Evolutionary conservation across 2,797 vertebrate genomes (phyloP).

Genomic region (Limnodromus scolopaceus): DNA sequence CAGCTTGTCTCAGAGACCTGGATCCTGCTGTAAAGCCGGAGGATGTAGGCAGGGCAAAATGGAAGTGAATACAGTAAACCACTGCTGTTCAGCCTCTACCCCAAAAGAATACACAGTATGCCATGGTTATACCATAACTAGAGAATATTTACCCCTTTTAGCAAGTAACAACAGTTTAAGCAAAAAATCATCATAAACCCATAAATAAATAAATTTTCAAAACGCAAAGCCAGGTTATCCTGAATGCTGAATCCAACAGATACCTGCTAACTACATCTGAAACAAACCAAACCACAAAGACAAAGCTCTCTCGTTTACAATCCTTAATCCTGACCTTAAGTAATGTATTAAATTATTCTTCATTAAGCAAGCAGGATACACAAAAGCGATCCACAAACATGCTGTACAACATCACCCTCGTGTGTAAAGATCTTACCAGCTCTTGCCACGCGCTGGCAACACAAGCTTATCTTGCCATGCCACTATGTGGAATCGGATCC

Average conservation of each 20-base stretch:
- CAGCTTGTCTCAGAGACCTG: background rate
- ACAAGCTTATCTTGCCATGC: fast-evolving
- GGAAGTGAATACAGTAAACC: background rate
- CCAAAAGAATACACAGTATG: background rate
- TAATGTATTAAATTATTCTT: background rate
- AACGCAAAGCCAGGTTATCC: background rate
- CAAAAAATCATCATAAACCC: background rate
- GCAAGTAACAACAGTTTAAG: background rate
- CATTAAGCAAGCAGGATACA: background rate
- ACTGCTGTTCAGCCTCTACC: background rate
- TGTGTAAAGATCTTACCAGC: background rate
- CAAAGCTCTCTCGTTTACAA: background rate
- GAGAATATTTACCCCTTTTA: background rate
- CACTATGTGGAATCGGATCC: background rate
- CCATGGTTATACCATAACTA: background rate
- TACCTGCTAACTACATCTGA: background rate
- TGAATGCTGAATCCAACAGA: background rate
- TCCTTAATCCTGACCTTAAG: background rate
- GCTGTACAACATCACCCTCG: background rate
- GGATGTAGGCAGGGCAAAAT: background rate
- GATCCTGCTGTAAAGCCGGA: background rate
- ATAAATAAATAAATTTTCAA: background rate
- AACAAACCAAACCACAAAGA: background rate
- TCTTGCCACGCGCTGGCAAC: background rate
- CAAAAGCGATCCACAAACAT: background rate